A percentile compares a stretch with the other conserved stretches of the same genome.
phyloP scores from a whole-genome alignment of 2,113 vertebrate species.

The Seriola rivoliana region DNA sequence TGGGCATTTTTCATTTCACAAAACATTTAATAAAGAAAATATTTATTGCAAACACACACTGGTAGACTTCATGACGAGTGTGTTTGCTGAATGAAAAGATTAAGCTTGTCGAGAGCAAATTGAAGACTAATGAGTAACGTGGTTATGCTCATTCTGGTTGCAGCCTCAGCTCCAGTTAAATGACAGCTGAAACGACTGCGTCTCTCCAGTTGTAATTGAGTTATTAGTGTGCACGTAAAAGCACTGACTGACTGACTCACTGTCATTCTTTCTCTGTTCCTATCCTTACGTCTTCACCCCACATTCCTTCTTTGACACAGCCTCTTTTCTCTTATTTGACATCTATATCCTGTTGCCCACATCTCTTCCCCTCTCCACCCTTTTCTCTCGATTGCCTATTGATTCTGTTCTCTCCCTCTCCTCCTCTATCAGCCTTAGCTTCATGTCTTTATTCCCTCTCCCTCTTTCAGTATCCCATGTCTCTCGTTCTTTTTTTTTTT shows the following conservation, averaged over 20 bases:
- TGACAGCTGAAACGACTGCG: neutral
- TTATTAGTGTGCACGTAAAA: neutral
- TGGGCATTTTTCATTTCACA: neutral
- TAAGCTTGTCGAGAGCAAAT: neutral
- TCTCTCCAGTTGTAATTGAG: neutral
- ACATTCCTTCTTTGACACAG: neutral
- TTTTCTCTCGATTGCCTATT: slow-evolving; percentile 11
- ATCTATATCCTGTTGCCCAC: slow-evolving; percentile 15
- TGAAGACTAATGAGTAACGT: neutral
- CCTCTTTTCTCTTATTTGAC: neutral
- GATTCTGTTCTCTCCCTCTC: slow-evolving; percentile 12
- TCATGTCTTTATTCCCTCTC: slow-evolving; percentile 9
- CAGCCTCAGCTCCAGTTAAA: neutral
- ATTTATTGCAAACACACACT: neutral
- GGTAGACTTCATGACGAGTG: neutral
- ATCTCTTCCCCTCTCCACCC: slow-evolving; percentile 9
- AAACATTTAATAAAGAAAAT: neutral
- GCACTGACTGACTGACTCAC: neutral
- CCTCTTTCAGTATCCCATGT: neutral
- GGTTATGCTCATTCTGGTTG: neutral
- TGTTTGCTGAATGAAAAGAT: neutral
- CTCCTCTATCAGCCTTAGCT: slow-evolving; percentile 20
- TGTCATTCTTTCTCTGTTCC: neutral
- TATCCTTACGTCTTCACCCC: neutral
- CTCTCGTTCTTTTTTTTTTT: neutral